A percentile compares a stretch with the other conserved stretches of the same genome.
phyloP scores from a whole-genome alignment of 2,888 invertebrate genomes.

The Plebejus melissa region DNA sequence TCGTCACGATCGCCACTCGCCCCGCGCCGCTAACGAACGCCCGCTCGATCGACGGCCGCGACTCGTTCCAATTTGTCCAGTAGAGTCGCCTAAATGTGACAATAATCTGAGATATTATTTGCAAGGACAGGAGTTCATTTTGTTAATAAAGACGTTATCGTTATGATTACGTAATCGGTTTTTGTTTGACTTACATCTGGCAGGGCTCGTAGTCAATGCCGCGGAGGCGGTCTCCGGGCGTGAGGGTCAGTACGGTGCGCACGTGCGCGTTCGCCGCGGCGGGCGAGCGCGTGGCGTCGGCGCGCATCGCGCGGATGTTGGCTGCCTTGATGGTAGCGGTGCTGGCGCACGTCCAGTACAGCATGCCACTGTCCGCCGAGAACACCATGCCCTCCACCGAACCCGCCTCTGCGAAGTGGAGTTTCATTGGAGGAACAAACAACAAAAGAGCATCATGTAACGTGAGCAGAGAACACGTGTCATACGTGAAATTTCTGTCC shows the following conservation, averaged over 20 bases:
- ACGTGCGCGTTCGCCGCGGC: conserved; percentile 44
- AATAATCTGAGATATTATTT: too few species aligned
- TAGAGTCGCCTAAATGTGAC: conserved; percentile 79
- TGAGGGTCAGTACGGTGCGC: conserved; percentile 81
- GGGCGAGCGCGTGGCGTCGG: conserved; percentile 39
- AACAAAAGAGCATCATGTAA: neutral
- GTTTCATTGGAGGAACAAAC: neutral
- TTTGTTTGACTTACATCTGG: conserved; percentile 52
- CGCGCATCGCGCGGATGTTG: conserved; percentile 42
- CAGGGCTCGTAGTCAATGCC: conserved; percentile 93
- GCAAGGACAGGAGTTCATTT: too few species aligned
- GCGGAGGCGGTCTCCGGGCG: conserved; percentile 86
- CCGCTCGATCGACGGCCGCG: conserved; percentile 88
- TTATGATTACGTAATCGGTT: too few species aligned
- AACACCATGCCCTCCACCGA: conserved; percentile 93
- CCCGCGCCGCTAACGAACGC: conserved; percentile 84
- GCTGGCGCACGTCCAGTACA: conserved; percentile 93
- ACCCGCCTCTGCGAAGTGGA: conserved; percentile 82
- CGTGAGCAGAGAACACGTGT: too few species aligned
- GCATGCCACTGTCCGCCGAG: conserved; percentile 81
- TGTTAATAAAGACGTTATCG: too few species aligned
- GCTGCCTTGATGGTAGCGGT: conserved; percentile 75
- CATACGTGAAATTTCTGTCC: too few species aligned
- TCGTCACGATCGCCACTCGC: conserved; percentile 67
- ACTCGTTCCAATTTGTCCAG: conserved; percentile 95